phyloP scores from a whole-genome alignment of 2,113 vertebrate genomes.

The Hippopotamus amphibius region DNA sequence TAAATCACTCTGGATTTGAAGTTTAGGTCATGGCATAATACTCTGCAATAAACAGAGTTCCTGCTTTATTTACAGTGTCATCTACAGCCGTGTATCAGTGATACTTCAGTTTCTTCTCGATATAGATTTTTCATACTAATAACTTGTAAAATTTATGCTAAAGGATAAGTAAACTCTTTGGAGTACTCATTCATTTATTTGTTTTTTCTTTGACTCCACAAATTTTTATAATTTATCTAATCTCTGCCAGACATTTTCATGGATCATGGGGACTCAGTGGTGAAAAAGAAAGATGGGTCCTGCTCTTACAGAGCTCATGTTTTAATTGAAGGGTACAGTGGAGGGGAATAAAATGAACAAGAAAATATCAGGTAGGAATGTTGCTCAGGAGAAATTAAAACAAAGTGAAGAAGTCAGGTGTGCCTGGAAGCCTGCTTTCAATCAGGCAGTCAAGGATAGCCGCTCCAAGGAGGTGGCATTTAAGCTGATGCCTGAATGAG shows the following conservation, averaged over 20 bases:
- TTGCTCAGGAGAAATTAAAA: constrained; percentile 44
- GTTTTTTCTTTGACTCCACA: neutral
- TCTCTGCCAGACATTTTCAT: neutral
- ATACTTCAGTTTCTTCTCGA: constrained; percentile 61
- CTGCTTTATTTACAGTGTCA: constrained; percentile 16
- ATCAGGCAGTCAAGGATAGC: neutral
- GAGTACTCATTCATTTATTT: neutral
- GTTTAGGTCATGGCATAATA: neutral
- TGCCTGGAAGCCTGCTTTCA: neutral
- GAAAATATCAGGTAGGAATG: constrained; percentile 33
- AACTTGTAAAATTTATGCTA: constrained; percentile 56
- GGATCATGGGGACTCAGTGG: neutral
- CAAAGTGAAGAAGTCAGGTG: too few species aligned
- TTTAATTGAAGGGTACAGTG: neutral
- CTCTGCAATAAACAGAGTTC: constrained; percentile 20
- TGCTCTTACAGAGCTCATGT: neutral
- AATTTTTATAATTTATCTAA: constrained; percentile 6
- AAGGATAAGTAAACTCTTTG: neutral
- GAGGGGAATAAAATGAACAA: neutral
- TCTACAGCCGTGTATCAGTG: constrained; percentile 45
- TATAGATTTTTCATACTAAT: constrained; percentile 58
- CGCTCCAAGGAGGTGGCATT: neutral
- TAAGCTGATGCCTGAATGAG: neutral
- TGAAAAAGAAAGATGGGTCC: neutral
- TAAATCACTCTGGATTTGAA: constrained; percentile 54